Conservation (phyloP, 2,888 invertebrate genomes). For the Agonopterix subpropinquella region DNA sequence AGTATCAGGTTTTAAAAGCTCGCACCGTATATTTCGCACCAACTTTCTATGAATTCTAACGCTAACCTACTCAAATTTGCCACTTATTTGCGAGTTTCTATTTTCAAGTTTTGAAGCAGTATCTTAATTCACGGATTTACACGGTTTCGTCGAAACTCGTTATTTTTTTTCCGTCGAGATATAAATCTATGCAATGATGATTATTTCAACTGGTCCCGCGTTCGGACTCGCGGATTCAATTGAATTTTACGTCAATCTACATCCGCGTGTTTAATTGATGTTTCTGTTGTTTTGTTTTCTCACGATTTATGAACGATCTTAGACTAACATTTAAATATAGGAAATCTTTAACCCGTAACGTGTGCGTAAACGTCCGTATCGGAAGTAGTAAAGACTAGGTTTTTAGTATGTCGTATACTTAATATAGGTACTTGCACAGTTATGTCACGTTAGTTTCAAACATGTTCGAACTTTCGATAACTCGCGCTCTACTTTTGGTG, state of each 20-base stretch:
- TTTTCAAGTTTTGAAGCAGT: no score
- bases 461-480: not conserved
- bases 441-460: constrained; percentile 4
- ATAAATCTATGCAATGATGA: no score
- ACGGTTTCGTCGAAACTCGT: no score
- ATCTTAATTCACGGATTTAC: no score
- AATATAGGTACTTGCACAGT: not conserved
- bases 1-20: not conserved
- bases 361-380: constrained; percentile 3
- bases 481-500: constrained; percentile 2
- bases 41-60: not conserved
- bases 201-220: no score
- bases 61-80: no score
- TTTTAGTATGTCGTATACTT: constrained; percentile 4
- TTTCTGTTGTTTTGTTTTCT: constrained; percentile 8
- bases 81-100: no score
- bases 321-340: not conserved
- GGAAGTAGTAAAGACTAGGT: constrained; percentile 4
- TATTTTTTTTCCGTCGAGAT: no score
- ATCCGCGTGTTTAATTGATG: constrained; percentile 12
- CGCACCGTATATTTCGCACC: not conserved
- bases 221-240: not conserved
- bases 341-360: not conserved
- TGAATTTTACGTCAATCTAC: not conserved
- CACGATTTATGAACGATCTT: constrained; percentile 7